Evolutionary conservation across 2,113 vertebrate genomes (phyloP), one percentile per base, ranked within the genome.

Genomic region (Chaetura pelagica): DNA sequence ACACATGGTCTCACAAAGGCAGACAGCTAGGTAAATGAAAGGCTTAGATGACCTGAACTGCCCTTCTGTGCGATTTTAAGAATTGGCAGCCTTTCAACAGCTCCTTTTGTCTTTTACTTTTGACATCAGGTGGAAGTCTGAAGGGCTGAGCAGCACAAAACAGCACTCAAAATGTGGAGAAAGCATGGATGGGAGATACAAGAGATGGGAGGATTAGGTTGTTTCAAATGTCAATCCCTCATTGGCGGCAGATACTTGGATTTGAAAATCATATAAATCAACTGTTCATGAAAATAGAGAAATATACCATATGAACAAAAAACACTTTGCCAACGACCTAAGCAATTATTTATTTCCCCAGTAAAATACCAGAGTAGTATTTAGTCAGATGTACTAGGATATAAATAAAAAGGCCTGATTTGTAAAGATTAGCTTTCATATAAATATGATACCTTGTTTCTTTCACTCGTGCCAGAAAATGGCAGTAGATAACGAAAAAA

Each of bases 121-220:
- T n/a, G 29, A 72, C 5, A 35, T n/a, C 13, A 42, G 11, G 21
- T 10, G 23, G 35, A 64, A 80, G 30, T 40, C 18, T 72, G 44
- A 48, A 54, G 10, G 2, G 5, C 3, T 2, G 6, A 78, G n/a
- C 42, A 16, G 22, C 10, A 17, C 8, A 85, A 71, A 80, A 80
- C 29, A 51, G 15, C 20, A 14, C 30, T 61, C 32, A 66, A 16
- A 89, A 63, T 7, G 14, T 61, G 19, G 29, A 80, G 34, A 63
- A 80, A 63, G 13, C 5, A 64, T 19, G 35, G 34, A 32, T 57
- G 32, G 20, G 15, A 83, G 14, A 52, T 16, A 6, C 5, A 34
- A 63, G 32, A 79, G 38, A 10, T 38, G 17, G 20, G 15, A 83
- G 14, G 20, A 67, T 40, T 51, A 24, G 0, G 0, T 46, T 49